Evolutionary conservation across 1,140 invertebrate genomes (phyloP), one percentile per base, ranked within the genome.

Genomic region (Cheumatopsyche charites): DNA sequence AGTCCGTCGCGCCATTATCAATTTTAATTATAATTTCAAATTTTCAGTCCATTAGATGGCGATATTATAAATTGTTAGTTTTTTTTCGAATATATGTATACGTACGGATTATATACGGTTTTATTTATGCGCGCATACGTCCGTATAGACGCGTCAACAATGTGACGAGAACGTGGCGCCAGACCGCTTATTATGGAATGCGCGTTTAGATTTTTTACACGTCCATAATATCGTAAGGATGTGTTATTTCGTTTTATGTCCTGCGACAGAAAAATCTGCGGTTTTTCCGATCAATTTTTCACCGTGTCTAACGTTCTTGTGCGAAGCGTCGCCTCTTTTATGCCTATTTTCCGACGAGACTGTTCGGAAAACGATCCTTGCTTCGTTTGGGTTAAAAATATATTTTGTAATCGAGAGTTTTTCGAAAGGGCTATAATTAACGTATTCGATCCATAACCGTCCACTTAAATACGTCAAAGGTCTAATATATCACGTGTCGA

Each of bases 21-120:
- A 74, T 74, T 74, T 67, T 67, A 71, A 74, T 74, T 68, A 74
- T 74, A 67, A 74, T 74, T 74, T 74, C 62, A 66, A 66, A 66
- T 66, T 66, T 66, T 66, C 36, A 47, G 43, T 66, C 63, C 43
- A 66, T 66, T 66, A 63, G 21, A 42, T 41, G 58, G 58, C 69
- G 72, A 61, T 74, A 70, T 67, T 74, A 74, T 71, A 71, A 74
- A 74, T 73, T 49, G 45, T 74, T 73, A 70, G 45, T 67, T 68
- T 66, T 66, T 66, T 66, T 66, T 63, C n/a, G n/a, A n/a, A 17
- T 49, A 49, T 49, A 49, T 52, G 25, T 58, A 58, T 25, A 26
- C 55, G 55, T n/a, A 25, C 7, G 21, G 15, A 17, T 17, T 58
- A 23, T 23, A 19, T 58, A 58, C 23, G 21, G 3, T n/a, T 47